These are phyloP conservation scores for Phalangium opilio DNA, from an alignment of 2,888 invertebrate species.

Conservation along the genomic window DNA sequence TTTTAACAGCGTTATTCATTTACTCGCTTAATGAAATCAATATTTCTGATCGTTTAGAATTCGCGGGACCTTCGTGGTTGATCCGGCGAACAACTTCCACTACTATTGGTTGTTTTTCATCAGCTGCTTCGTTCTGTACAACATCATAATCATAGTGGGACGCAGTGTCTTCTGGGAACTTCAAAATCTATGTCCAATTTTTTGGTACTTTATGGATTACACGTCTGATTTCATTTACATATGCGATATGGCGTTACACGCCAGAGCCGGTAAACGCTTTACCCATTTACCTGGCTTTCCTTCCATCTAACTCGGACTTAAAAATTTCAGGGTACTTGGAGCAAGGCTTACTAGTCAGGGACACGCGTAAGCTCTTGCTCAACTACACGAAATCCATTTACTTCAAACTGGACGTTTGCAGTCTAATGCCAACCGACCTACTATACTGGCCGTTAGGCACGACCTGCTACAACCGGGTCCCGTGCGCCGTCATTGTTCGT, in stretches of 20 bases:
- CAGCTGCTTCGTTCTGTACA: constrained; percentile 75
- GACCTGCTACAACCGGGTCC: constrained; percentile 30
- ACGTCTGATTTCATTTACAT: constrained; percentile 72
- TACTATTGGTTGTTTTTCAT: constrained; percentile 83
- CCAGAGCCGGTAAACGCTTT: constrained; percentile 84
- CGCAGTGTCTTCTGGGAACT: constrained; percentile 84
- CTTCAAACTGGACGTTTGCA: constrained; percentile 48
- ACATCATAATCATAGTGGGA: constrained; percentile 75
- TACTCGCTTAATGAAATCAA: too few species aligned
- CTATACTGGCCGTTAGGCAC: constrained; percentile 43
- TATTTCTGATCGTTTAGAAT: too few species aligned
- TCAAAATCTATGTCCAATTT: constrained; percentile 51
- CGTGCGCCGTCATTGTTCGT: constrained; percentile 70
- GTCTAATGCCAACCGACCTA: constrained; percentile 68
- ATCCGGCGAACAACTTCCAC: constrained; percentile 61
- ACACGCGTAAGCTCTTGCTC: constrained; percentile 53
- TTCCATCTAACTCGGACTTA: too few species aligned
- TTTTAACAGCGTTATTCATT: too few species aligned
- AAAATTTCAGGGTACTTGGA: constrained; percentile 63
- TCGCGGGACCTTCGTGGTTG: constrained; percentile 39
- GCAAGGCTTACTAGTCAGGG: constrained; percentile 77
- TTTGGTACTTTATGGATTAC: constrained; percentile 77
- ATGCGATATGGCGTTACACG: constrained; percentile 66
- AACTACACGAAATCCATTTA: constrained; percentile 57
- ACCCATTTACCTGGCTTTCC: too few species aligned